Conservation (phyloP, 2,888 invertebrate genomes). For the Chromoteleia sp. region DNA sequence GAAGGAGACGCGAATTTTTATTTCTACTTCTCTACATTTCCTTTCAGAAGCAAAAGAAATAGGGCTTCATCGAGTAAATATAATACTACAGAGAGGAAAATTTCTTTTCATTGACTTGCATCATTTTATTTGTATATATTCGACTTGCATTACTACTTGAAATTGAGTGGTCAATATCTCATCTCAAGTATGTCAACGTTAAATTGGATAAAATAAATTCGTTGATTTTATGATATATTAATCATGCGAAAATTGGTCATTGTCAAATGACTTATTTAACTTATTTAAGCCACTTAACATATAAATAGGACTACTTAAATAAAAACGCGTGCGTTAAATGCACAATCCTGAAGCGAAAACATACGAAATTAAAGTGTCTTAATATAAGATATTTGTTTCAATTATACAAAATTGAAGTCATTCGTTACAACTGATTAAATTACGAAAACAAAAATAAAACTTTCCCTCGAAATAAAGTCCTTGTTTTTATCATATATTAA, state of each 20-base stretch:
- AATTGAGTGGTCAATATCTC: conserved; percentile 69
- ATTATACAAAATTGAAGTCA: too few relatives aligned
- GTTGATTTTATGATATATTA: conserved; percentile 35
- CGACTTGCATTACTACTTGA: conserved; percentile 65
- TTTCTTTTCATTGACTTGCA: conserved; percentile 68
- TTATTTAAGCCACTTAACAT: neutral
- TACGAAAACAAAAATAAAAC: too few relatives aligned
- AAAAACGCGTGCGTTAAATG: too few relatives aligned
- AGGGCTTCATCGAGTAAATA: conserved; percentile 70
- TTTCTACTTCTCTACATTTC: conserved; percentile 67
- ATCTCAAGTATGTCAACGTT: conserved; percentile 56
- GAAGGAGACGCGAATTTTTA: conserved; percentile 68
- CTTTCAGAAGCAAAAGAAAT: conserved; percentile 66
- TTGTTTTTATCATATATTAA: too few relatives aligned
- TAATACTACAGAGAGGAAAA: conserved; percentile 67
- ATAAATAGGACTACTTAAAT: too few relatives aligned
- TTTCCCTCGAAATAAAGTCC: too few relatives aligned
- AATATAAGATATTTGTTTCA: too few relatives aligned
- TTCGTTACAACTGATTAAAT: too few relatives aligned
- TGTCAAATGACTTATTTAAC: too few relatives aligned
- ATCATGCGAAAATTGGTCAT: too few relatives aligned
- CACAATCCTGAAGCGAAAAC: too few relatives aligned
- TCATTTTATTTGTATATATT: conserved; percentile 68
- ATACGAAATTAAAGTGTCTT: too few relatives aligned
- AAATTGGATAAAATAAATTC: conserved; percentile 51